phyloP scores from a whole-genome alignment of 2,888 invertebrate genomes.

The Osmoderma eremita region DNA sequence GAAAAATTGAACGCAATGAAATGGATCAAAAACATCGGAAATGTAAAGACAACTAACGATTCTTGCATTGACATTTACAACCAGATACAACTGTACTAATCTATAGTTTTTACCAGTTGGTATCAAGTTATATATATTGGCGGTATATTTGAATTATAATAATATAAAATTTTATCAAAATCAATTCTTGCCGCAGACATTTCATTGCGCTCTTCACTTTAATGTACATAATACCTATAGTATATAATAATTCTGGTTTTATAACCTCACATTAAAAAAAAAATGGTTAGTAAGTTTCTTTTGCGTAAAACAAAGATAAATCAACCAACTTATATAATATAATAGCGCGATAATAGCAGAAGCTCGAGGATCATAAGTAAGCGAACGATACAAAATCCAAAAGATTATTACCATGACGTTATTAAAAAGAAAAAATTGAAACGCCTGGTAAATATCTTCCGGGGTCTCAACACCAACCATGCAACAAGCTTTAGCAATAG shows the following conservation, averaged over 20 bases:
- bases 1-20: too few relatives aligned
- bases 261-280: conserved; percentile 1
- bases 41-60: too few relatives aligned
- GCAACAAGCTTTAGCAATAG: conserved; percentile 55
- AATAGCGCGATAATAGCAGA: conserved; percentile 15
- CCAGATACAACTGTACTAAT: too few relatives aligned
- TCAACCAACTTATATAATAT: background rate
- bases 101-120: too few relatives aligned
- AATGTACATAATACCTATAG: too few relatives aligned
- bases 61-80: too few relatives aligned
- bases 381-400: conserved; percentile 10
- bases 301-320: background rate
- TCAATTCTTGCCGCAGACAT: too few relatives aligned
- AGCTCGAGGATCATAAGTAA: conserved; percentile 12
- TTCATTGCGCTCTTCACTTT: too few relatives aligned
- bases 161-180: too few relatives aligned
- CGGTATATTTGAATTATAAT: too few relatives aligned
- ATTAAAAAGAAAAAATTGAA: background rate
- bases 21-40: too few relatives aligned
- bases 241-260: background rate
- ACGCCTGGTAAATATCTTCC: conserved; percentile 21
- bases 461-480: conserved; percentile 44
- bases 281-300: background rate
- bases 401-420: conserved; percentile 5
- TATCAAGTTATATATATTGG: too few relatives aligned